Conservation (phyloP, 2,888 invertebrate species). For the Mactromeris polynyma region DNA sequence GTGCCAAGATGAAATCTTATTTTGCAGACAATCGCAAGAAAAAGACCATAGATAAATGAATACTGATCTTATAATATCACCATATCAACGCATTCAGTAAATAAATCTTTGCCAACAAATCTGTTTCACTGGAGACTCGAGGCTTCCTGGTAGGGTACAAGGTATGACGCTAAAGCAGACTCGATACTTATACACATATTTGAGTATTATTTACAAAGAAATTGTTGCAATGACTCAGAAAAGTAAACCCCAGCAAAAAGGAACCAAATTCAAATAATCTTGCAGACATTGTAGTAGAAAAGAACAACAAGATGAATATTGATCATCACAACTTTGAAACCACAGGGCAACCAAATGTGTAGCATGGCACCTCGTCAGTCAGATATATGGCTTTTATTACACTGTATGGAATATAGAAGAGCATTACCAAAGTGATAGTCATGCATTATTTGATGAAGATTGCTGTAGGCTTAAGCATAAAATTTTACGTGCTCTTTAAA, state of each 20-base stretch:
- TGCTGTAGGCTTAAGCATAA: too few species aligned
- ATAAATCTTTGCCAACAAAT: neutral
- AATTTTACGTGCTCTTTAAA: too few species aligned
- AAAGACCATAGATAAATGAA: neutral
- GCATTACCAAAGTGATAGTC: too few species aligned
- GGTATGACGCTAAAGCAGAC: neutral
- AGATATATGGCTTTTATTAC: too few species aligned
- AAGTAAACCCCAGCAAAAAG: neutral
- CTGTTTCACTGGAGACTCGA: neutral
- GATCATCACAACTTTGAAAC: neutral
- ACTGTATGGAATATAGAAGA: too few species aligned
- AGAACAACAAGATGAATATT: neutral
- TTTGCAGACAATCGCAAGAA: neutral
- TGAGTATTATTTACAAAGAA: neutral
- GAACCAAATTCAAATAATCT: slow-evolving; percentile 13
- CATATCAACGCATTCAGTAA: neutral
- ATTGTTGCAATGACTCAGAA: neutral
- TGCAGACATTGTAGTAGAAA: neutral
- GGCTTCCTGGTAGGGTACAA: neutral
- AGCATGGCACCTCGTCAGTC: too few species aligned
- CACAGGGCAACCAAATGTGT: too few species aligned
- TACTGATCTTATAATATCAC: neutral
- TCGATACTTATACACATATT: neutral
- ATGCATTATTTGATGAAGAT: too few species aligned
- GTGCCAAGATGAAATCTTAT: slow-evolving; percentile 10